Evolutionary conservation across 1,140 invertebrate genomes (phyloP), one percentile per base, ranked within the genome.

Genomic region (Idris sp.): DNA sequence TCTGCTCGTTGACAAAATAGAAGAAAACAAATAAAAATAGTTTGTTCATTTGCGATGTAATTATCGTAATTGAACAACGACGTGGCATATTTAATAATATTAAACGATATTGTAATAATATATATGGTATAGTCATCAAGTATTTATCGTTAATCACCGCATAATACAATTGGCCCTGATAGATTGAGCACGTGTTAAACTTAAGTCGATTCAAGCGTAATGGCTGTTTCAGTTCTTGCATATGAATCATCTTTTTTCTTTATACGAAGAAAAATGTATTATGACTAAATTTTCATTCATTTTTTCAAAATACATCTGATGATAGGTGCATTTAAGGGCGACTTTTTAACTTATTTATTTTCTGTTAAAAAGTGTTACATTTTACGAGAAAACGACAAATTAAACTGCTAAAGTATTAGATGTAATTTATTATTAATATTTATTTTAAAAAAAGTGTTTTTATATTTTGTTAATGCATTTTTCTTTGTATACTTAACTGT

Each of bases 61-160:
- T 41, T 11, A 51, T 56, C 36, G 33, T 49, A 48, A 30, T 56
- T 36, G 40, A 61, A 61, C 51, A 58, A 61, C 38, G 44, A 26
- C 59, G 16, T 56, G 49, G 38, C 62, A 49, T 69, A 64, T 38
- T 25, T 6, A 41, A 65, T 61, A 71, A 25, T 64, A 58, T 75
- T 69, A 64, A 56, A 69, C 26, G 48, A 53, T 71, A 59, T 61
- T 62, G 40, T 74, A 74, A 74, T 62, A 56, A 59, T 59, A 53
- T 69, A 69, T 58, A 64, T 58, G 49, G 36, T 64, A 65, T 75
- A 69, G 49, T 44, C 36, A 41, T 41, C 14, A 75, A 49, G 15
- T 68, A 68, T 75, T 38, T 51, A 69, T 64, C 51, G 25, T 68
- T 56, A 54, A 54, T 68, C 56, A 65, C 33, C 19, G 49, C 44